phyloP scores from a whole-genome alignment of 2,888 invertebrate species.

The Sesia apiformis region DNA sequence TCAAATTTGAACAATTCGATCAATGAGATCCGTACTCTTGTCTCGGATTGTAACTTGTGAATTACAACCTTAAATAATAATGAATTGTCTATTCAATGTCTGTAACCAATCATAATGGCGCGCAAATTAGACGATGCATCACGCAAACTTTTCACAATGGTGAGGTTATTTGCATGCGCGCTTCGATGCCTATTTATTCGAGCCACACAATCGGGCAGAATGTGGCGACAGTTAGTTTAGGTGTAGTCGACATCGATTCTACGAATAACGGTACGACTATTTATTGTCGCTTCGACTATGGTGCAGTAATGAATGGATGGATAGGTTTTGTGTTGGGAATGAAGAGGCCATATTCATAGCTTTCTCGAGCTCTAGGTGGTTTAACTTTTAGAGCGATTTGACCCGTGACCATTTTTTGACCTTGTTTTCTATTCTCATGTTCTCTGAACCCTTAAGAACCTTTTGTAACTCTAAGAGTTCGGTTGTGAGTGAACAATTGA shows the following conservation, averaged over 20 bases:
- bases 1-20: too few relatives aligned
- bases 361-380: constrained; percentile 1
- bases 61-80: background rate
- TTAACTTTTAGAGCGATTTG: too few relatives aligned
- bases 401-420: too few relatives aligned
- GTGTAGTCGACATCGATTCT: constrained; percentile 31
- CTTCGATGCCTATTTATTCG: constrained; percentile 8
- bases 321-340: background rate
- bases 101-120: background rate
- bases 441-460: too few relatives aligned
- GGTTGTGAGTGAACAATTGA: too few relatives aligned
- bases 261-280: constrained; percentile 36
- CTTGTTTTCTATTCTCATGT: too few relatives aligned
- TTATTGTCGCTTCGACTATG: constrained; percentile 2
- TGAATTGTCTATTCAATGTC: background rate
- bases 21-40: too few relatives aligned
- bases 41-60: too few relatives aligned
- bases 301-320: too few relatives aligned
- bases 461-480: too few relatives aligned
- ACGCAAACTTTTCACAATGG: too few relatives aligned
- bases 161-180: background rate
- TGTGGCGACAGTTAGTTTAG: constrained; percentile 54
- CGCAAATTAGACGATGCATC: too few relatives aligned
- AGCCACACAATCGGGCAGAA: constrained; percentile 25
- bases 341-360: background rate